Conservation (phyloP, 2,113 vertebrate species). For the Hypocryptadius cinnamomeus region DNA sequence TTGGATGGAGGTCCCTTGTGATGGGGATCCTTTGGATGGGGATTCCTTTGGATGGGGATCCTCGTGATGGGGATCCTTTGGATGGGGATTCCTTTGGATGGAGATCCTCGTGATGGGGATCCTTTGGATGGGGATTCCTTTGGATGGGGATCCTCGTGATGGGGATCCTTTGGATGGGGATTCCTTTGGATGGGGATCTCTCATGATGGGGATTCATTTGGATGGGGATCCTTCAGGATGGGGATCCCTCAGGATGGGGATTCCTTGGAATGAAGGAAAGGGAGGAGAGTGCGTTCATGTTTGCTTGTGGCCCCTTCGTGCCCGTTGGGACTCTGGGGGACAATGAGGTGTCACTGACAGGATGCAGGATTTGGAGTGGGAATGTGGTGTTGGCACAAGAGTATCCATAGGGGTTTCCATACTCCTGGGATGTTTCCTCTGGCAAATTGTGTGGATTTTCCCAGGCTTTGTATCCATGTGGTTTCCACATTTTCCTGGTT, state of each 20-base stretch:
- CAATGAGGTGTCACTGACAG: rapidly evolving
- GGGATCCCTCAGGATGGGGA: background rate
- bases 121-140: too few species aligned
- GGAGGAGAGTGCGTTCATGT: rapidly evolving
- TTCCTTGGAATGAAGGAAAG: background rate
- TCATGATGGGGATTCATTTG: too few species aligned
- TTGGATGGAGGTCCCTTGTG: too few species aligned
- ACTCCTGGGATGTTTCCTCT: background rate
- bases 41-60: too few species aligned
- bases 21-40: too few species aligned
- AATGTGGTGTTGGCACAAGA: rapidly evolving
- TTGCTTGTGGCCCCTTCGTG: rapidly evolving
- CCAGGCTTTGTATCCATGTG: background rate
- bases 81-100: too few species aligned
- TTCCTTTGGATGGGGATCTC: too few species aligned
- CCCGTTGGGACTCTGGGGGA: rapidly evolving
- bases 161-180: too few species aligned
- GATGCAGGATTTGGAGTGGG: background rate
- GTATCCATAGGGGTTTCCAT: background rate
- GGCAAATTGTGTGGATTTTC: background rate
- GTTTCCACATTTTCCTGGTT: background rate
- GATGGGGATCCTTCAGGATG: too few species aligned
- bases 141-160: background rate
- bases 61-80: too few species aligned
- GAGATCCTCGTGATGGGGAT: too few species aligned